Base-by-base conservation (phyloP, 2,888 invertebrate genomes). In the Dendrolimus pini region DNA sequence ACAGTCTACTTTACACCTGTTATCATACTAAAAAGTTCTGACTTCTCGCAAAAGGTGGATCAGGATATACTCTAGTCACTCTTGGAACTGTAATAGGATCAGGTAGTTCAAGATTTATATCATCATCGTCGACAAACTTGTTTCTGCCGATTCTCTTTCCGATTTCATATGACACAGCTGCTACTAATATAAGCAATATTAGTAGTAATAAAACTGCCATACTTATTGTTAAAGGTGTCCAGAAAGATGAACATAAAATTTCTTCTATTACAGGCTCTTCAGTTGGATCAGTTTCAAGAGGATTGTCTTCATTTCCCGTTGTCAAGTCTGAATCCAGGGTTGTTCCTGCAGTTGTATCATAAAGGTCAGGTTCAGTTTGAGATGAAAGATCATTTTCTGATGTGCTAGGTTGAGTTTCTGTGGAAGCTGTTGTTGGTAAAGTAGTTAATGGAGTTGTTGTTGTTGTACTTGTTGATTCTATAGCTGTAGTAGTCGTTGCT, bases 171-270 rank as follows among this genome's bases (percentile, higher is more conserved):
- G 68, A 76, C 13, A 61, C 54, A 41, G 63, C 59, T 14, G 61
- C 66, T 7, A 77, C 41, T 54, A 74, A 42, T 3, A 63, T 56
- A 41, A 78, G 42, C 8, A 70, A 47, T 54, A 74, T 58, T 0
- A 74, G 18, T 8, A 63, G 58, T 41, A 71, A 41, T 41, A 68
- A 52, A 30, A 62, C 58, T 9, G 72, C 69, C 63, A 75, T 65
- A 8, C 67, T 13, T 47, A 78, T 78, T 7, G 72, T 75, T 7
- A 69, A 60, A 6, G 70, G 59, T 56, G 68, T 78, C 78, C 79
- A 80, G 62, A 78, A 76, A 14, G 61, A 47, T 12, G 41, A 7
- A 41, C n/a, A 9, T 13, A 9, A 10, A 41, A 52, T 6, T 30
- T 57, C 58, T 13, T 56, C 55, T 53, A 52, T 53, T 41, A 18